Base-by-base conservation (phyloP, 2,888 invertebrate species). In the Papilio gigon region DNA sequence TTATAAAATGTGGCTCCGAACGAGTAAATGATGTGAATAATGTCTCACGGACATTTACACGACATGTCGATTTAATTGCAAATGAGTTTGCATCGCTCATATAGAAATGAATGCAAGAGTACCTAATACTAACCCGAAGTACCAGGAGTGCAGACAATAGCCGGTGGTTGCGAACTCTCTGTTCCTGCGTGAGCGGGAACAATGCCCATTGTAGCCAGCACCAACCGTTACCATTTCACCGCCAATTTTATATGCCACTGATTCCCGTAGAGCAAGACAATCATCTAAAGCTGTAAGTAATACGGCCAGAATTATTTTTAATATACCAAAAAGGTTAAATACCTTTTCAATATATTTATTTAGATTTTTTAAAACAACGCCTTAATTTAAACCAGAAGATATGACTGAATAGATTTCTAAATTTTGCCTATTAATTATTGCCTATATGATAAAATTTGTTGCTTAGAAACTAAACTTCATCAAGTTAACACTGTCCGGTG, bases 171-270 rank as follows among this genome's bases (percentile, higher is more conserved):
- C 74, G 65, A 59, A 30, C n/a, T 71, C 65, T 47, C 76, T 35
- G 50, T 79, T 83, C 80, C 81, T 80, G 79, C 77, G 73, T 72
- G 75, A 73, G 70, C 78, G 76, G 75, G 77, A 87, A 89, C 89
- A 89, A 89, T 87, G 80, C 76, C 84, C 79, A 89, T 88, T 89
- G 87, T 88, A 72, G 70, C 72, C 72, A 73, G 77, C 75, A 80
- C 78, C 80, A 80, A 70, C 77, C 75, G 84, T 81, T 85, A 84
- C 85, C 87, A 89, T 89, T 89, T 89, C 86, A 87, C 87, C 80
- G 73, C 75, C 81, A 80, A 83, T 84, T 83, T 83, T 76, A 70
- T 78, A 74, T 77, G 76, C 78, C 76, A 75, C 74, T 74, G 73
- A 71, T 72, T 40, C 44, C 47, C 64, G 53, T 4, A 35, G n/a